A percentile compares a stretch with the other conserved stretches of the same genome.
These are phyloP conservation scores for Odontomachus brunneus DNA, from an alignment of 1,140 invertebrate species.

Conservation along the genomic window DNA sequence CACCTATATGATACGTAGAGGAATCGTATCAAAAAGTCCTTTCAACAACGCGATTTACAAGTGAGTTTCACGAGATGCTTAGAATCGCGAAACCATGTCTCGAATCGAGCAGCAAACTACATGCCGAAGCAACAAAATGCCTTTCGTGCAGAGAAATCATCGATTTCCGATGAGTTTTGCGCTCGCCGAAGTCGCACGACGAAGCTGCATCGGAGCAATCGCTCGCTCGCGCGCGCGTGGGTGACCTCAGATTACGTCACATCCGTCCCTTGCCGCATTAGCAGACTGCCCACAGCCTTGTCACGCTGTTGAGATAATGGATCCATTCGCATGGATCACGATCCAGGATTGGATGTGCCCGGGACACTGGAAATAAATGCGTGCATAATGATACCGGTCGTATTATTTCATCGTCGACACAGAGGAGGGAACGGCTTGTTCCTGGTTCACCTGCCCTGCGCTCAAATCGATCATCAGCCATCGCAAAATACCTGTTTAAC, in stretches of 20 bases:
- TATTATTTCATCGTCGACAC: conserved; percentile 73
- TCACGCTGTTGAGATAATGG: conserved; percentile 84
- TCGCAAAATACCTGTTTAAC: conserved; percentile 12
- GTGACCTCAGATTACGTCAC: conserved; percentile 85
- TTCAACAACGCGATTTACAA: not conserved
- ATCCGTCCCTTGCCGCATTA: conserved; percentile 84
- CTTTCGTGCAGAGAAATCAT: conserved; percentile 16
- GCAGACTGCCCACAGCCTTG: conserved; percentile 83
- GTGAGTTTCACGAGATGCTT: not conserved
- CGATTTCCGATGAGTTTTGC: conserved; percentile 29
- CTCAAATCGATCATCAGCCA: conserved; percentile 32
- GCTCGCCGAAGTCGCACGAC: conserved; percentile 13
- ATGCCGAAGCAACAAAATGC: not conserved
- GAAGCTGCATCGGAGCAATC: conserved; percentile 40
- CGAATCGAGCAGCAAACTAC: not conserved
- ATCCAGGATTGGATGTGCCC: conserved; percentile 80
- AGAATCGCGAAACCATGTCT: not conserved
- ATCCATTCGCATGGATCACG: conserved; percentile 84
- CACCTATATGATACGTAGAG: not conserved
- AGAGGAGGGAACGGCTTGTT: conserved; percentile 61
- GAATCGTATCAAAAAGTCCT: not conserved
- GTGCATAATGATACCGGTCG: conserved; percentile 78
- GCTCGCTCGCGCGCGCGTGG: conserved; percentile 75
- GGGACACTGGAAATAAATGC: conserved; percentile 83
- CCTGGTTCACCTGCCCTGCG: conserved; percentile 63